phyloP scores from a whole-genome alignment of 1,140 invertebrate genomes.

The Nylanderia fulva region DNA sequence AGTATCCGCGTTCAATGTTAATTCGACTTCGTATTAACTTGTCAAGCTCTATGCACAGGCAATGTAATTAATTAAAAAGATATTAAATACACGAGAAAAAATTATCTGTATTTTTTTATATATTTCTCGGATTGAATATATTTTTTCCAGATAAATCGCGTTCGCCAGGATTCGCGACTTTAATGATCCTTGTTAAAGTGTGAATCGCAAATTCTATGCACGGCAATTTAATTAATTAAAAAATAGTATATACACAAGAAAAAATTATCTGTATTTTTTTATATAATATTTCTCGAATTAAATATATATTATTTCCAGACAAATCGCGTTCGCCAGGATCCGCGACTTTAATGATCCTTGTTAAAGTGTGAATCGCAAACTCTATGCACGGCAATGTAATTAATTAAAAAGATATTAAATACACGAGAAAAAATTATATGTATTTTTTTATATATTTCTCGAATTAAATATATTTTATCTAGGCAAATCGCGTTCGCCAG shows the following conservation, averaged over 20 bases:
- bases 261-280: too few relatives aligned
- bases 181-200: neutral
- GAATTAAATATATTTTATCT: neutral
- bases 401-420: neutral
- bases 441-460: neutral
- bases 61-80: neutral
- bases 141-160: neutral
- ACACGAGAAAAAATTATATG: neutral
- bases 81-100: neutral
- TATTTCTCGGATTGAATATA: neutral
- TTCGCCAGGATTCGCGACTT: neutral
- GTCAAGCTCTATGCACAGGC: neutral
- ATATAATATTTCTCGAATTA: too few relatives aligned
- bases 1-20: neutral
- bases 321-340: neutral
- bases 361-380: neutral
- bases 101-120: neutral
- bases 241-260: too few relatives aligned
- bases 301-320: neutral
- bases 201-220: neutral
- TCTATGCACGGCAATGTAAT: neutral
- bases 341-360: neutral
- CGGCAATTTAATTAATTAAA: too few relatives aligned
- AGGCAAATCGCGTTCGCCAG: neutral
- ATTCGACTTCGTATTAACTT: slow-evolving; percentile 13